Conservation (phyloP, 2,888 invertebrate genomes). For the Thereva unica region DNA sequence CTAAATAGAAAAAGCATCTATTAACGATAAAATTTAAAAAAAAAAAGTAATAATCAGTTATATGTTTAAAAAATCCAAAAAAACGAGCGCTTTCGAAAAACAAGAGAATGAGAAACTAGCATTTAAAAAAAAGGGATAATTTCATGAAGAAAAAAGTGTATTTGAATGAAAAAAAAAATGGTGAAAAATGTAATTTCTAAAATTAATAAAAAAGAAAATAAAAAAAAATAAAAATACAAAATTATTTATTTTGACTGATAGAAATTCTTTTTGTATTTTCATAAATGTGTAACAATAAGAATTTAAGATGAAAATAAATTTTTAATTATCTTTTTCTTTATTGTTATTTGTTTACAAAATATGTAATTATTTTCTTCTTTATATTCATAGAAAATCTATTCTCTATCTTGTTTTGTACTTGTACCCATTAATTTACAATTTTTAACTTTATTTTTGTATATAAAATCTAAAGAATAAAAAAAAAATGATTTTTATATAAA, state of each 20-base stretch:
- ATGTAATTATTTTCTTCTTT: constrained; percentile 30
- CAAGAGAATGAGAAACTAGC: too few relatives aligned
- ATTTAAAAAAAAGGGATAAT: not conserved
- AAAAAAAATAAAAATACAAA: too few relatives aligned
- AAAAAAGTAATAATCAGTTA: too few relatives aligned
- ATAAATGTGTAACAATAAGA: constrained; percentile 30
- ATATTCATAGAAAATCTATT: constrained; percentile 14
- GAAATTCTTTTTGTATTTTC: constrained; percentile 35
- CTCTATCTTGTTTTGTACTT: constrained; percentile 19
- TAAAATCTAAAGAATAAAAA: constrained; percentile 18
- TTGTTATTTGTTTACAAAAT: constrained; percentile 16
- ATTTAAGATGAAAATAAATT: constrained; percentile 19
- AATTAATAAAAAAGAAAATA: constrained; percentile 19
- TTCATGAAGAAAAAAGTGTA: constrained; percentile 18
- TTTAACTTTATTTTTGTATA: constrained; percentile 25
- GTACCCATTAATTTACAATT: constrained; percentile 4
- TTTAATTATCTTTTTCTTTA: constrained; percentile 11
- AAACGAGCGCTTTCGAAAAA: too few relatives aligned
- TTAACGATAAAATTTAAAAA: too few relatives aligned
- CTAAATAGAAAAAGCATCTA: too few relatives aligned
- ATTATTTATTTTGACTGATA: constrained; percentile 32
- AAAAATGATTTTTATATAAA: constrained; percentile 18
- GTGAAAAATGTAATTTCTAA: constrained; percentile 22
- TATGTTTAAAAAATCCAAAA: too few relatives aligned
- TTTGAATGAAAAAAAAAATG: constrained; percentile 15